Conservation (phyloP, 2,888 invertebrate genomes). For the Caenorhabditis macrosperma region DNA sequence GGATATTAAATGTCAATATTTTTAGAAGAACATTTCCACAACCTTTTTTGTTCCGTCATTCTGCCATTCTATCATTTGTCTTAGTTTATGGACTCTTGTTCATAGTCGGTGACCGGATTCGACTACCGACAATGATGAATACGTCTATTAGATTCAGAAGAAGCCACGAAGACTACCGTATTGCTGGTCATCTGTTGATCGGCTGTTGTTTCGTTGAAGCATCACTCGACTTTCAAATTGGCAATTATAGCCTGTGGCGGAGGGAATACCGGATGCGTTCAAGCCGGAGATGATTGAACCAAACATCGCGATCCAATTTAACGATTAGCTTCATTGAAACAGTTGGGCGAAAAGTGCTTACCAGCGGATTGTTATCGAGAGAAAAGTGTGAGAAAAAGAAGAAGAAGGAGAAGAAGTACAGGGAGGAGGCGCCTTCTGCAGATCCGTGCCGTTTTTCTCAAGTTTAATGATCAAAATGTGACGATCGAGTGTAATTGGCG, state of each 20-base stretch:
- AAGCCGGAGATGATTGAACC: neutral
- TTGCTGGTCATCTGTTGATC: neutral
- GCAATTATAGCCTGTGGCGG: neutral
- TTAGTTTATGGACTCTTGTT: too few species aligned
- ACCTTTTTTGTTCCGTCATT: too few species aligned
- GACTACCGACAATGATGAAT: too few species aligned
- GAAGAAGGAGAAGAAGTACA: neutral
- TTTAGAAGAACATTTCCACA: too few species aligned
- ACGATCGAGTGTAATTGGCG: constrained; percentile 1
- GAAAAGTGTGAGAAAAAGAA: neutral
- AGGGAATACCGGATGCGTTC: neutral
- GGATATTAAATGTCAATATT: too few species aligned
- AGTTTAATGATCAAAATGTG: neutral
- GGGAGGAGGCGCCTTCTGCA: neutral
- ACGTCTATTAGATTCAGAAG: too few species aligned
- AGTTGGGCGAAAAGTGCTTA: neutral
- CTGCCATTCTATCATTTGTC: too few species aligned
- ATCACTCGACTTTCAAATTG: neutral
- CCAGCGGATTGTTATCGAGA: neutral
- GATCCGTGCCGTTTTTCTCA: neutral
- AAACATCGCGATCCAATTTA: constrained; percentile 3
- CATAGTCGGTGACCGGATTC: too few species aligned
- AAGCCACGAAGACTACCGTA: neutral
- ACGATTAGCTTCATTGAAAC: constrained; percentile 1
- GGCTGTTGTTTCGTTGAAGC: neutral